phyloP scores from a whole-genome alignment of 53 echinoderm and acorn worm species.

The Paracentrotus lividus region DNA sequence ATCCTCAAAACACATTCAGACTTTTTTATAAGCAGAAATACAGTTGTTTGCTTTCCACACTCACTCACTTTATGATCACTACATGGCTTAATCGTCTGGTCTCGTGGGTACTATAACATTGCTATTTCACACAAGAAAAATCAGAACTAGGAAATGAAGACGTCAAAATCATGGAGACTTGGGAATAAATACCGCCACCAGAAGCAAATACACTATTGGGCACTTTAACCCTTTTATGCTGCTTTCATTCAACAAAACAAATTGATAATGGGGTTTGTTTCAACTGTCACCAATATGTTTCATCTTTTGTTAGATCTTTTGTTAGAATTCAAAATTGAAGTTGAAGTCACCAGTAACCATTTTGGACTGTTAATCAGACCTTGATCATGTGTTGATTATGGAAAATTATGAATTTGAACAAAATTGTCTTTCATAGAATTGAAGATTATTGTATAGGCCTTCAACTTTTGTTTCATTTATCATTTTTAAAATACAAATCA shows the following conservation, averaged over 20 bases:
- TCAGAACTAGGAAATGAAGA: slow-evolving; percentile 54
- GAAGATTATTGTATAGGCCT: no score
- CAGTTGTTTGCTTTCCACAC: neutral
- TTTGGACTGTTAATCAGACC: no score
- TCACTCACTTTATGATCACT: slow-evolving; percentile 8
- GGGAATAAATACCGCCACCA: neutral
- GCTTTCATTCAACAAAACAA: slow-evolving; percentile 12
- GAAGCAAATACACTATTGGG: neutral
- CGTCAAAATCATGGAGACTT: slow-evolving; percentile 8
- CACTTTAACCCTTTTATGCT: slow-evolving; percentile 16
- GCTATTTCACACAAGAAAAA: slow-evolving; percentile 35
- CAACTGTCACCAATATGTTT: neutral
- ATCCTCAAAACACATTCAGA: neutral
- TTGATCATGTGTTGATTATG: no score
- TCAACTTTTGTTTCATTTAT: no score
- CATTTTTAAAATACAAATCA: no score
- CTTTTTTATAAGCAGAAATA: neutral
- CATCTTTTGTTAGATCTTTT: neutral
- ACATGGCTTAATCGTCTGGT: neutral
- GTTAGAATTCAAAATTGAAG: no score
- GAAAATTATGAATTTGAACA: no score
- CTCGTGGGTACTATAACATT: slow-evolving; percentile 35
- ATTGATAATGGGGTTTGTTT: neutral
- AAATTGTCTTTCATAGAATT: no score
- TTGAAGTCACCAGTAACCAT: no score